Base-by-base conservation (phyloP, 92 coral and sea anemone species). In the Porites rus region DNA sequence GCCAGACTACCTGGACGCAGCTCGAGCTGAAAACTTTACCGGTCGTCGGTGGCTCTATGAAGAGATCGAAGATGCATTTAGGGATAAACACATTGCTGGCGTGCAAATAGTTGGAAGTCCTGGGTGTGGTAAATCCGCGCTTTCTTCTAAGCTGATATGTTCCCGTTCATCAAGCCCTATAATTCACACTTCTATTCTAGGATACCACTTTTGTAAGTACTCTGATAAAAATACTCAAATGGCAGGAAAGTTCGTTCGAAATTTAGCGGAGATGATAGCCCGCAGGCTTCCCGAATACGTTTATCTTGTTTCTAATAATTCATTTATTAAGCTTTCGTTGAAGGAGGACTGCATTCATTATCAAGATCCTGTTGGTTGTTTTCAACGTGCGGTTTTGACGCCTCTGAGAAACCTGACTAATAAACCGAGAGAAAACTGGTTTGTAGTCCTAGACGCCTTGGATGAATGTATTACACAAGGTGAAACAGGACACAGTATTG, bases 201-300 rank as follows among this genome's bases (percentile, higher is more conserved):
- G 94, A 11, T 96, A 91, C 84, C 99, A 96, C 51, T 21, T 96
- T 53, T 96, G 99, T 60, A 92, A 88, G 19, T 67, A 91, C 70
- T 91, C 96, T 17, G 91, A 89, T 52, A 94, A 86, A 81, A 92
- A 86, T 25, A 96, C 94, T 38, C 98, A 78, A 76, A 88, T 82
- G 64, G 89, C 91, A 1, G 99, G 93, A 12, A 76, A 56, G 78
- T 96, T 96, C 77, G 99, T 96, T 19, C 99, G 96, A 8, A 96
- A 94, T 52, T 70, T 94, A 28, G 99, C 96, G 0, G 88, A 67
- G 8, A 91, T 94, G 94, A 94, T 94, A 62, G 93, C 96, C 1
- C 28, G 69, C 1, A 88, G 78, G 68, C 53, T 94, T 0, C 88
- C 84, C 17, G 91, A 85, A 19, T 96, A 96, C 31, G 77, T 78